Conservation (phyloP, 2,113 vertebrate species). For the Rafetus swinhoei region DNA sequence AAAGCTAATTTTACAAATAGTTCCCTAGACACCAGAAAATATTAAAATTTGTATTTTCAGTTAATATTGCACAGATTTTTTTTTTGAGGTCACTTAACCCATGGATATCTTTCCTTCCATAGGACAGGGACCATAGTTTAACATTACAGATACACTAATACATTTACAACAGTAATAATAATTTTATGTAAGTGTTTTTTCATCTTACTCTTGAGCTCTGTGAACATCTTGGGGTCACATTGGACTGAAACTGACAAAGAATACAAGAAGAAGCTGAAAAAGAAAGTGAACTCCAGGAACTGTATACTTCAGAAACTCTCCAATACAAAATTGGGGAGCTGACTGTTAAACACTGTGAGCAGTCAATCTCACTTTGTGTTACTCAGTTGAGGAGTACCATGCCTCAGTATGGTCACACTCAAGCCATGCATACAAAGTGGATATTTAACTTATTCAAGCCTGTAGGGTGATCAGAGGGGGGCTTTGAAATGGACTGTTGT, state of each 20-base stretch:
- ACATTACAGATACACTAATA: neutral
- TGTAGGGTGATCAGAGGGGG: neutral
- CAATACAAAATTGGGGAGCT: neutral
- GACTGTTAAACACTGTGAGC: neutral
- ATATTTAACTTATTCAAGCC: neutral
- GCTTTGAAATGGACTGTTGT: neutral
- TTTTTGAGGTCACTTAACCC: neutral
- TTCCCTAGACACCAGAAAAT: neutral
- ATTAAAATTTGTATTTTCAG: conserved; percentile 34
- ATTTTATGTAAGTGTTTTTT: neutral
- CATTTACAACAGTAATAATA: neutral
- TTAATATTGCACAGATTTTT: neutral
- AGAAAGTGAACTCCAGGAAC: neutral
- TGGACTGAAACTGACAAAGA: neutral
- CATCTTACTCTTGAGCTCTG: neutral
- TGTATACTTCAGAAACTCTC: neutral
- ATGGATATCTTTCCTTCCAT: neutral
- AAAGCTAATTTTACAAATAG: conserved; percentile 8
- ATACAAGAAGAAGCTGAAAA: neutral
- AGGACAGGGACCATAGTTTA: neutral
- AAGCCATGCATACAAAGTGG: neutral
- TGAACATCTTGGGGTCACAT: neutral
- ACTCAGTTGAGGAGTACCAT: neutral
- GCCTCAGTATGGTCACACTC: neutral
- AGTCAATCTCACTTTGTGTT: neutral